These are phyloP conservation scores for Apamea sordens DNA, from an alignment of 2,888 invertebrate genomes.

Conservation along the genomic window DNA sequence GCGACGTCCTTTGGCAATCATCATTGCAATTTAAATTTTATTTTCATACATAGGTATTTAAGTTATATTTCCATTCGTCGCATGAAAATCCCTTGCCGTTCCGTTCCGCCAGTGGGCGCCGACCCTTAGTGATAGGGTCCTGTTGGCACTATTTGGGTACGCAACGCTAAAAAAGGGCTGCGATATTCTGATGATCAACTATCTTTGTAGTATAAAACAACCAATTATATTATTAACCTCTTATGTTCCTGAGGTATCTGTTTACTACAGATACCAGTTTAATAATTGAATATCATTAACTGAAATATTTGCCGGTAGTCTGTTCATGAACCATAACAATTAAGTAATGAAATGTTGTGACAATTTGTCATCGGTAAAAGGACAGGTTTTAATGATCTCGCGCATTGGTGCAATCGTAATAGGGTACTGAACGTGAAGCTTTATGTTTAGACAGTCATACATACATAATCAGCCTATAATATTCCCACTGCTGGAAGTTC, in stretches of 20 bases:
- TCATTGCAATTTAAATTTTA: no score
- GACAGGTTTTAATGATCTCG: not conserved
- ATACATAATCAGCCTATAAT: no score
- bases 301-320: conserved; percentile 7
- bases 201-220: not conserved
- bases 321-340: conserved; percentile 25
- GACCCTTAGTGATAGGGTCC: no score
- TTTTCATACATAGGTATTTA: no score
- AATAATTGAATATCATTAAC: conserved; percentile 13
- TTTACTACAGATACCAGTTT: not conserved
- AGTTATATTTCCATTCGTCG: no score
- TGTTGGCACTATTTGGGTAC: no score
- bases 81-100: no score
- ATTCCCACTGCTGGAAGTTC: not conserved
- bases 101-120: no score
- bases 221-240: not conserved
- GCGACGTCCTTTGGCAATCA: no score
- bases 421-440: no score
- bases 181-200: not conserved
- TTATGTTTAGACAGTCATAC: no score
- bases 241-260: conserved; percentile 10
- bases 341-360: not conserved
- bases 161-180: not conserved
- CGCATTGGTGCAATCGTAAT: not conserved
- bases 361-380: not conserved